These are phyloP conservation scores for Typhlomys cinereus DNA, from an alignment of 2,113 vertebrate species.

Conservation along the genomic window DNA sequence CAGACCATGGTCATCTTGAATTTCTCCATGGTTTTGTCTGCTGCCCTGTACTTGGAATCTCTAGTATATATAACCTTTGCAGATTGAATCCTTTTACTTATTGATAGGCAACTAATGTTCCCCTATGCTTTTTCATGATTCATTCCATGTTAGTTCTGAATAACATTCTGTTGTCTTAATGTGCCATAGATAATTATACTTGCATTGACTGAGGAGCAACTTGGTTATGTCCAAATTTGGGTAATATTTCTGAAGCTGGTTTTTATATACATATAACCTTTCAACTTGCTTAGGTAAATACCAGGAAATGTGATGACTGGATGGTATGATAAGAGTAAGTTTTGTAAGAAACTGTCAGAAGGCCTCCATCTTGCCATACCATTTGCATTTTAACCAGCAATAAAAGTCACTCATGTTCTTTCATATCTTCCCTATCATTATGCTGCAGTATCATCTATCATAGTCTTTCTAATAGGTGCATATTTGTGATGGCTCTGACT, in stretches of 20 bases:
- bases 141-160: not conserved
- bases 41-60: not conserved
- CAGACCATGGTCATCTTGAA: not conserved
- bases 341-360: not conserved
- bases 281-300: not conserved
- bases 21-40: not conserved
- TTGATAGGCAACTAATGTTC: not conserved
- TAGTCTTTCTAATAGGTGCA: not conserved
- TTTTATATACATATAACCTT: not conserved
- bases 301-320: not conserved
- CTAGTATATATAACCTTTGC: not conserved
- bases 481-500: no score
- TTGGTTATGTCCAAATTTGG: not conserved
- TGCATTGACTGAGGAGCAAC: not conserved
- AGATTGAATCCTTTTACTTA: not conserved
- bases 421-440: not conserved
- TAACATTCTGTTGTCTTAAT: not conserved
- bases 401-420: not conserved
- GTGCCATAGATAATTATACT: not conserved
- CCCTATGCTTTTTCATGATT: not conserved
- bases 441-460: not conserved
- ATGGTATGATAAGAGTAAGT: not conserved
- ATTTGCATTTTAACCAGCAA: not conserved
- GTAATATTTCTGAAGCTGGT: not conserved
- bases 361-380: not conserved